A percentile compares a stretch with the other conserved stretches of the same genome.
These are phyloP conservation scores for Mesoclemmys tuberculata DNA, from an alignment of 2,113 vertebrate genomes.

Conservation along the genomic window DNA sequence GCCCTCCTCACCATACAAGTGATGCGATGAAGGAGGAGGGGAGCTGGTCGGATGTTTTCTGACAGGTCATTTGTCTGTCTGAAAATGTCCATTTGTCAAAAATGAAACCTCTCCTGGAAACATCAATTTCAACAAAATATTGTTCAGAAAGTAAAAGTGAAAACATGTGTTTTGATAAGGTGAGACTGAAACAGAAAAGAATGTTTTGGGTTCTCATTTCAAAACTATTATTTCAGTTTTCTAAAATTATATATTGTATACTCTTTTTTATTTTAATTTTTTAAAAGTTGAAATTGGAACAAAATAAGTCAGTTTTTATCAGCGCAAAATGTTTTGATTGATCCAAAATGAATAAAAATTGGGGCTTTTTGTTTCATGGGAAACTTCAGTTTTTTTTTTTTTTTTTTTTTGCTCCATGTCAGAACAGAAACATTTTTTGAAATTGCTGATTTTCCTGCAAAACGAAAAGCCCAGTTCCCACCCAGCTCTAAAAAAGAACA, in stretches of 20 bases:
- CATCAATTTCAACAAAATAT: not conserved
- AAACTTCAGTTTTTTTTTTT: not conserved
- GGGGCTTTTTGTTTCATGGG: not conserved
- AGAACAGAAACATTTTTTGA: not conserved
- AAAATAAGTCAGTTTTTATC: not conserved
- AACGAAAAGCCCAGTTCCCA: not conserved
- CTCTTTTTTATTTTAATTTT: too few relatives aligned
- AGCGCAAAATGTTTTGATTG: not conserved
- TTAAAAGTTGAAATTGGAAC: not conserved
- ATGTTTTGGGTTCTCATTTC: not conserved
- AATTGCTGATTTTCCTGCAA: not conserved
- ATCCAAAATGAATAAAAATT: not conserved
- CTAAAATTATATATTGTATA: too few relatives aligned
- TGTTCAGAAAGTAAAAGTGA: not conserved
- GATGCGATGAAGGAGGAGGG: too few relatives aligned
- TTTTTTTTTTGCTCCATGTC: not conserved
- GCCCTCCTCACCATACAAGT: too few relatives aligned
- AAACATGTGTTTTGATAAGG: not conserved
- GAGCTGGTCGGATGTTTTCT: not conserved
- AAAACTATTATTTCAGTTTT: not conserved
- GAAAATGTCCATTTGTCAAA: not conserved
- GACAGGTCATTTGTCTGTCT: not conserved
- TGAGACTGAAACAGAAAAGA: not conserved
- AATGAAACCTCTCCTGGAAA: not conserved
- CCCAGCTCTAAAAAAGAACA: not conserved